These are phyloP conservation scores for Acanthis flammea DNA, from an alignment of 2,797 vertebrate genomes.

Conservation along the genomic window DNA sequence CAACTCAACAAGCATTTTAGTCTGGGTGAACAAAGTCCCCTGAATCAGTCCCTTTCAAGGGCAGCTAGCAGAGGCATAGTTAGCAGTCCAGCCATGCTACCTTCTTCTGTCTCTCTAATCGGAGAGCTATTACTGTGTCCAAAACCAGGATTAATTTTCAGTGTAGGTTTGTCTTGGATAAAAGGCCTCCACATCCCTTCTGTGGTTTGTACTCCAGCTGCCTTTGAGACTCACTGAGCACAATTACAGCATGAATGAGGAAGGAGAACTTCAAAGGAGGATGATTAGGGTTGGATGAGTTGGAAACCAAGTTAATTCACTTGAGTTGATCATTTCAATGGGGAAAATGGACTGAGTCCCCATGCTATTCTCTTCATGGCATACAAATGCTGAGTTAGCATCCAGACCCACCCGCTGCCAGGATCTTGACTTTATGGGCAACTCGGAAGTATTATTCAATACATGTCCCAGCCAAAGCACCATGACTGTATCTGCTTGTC, in stretches of 20 bases:
- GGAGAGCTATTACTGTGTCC: background rate
- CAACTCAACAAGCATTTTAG: background rate
- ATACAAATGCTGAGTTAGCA: constrained; percentile 34
- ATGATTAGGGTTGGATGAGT: background rate
- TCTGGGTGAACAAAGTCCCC: background rate
- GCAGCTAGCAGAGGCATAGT: background rate
- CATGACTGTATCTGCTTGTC: background rate
- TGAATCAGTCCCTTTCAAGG: constrained; percentile 2
- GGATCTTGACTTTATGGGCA: constrained; percentile 13
- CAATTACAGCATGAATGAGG: background rate
- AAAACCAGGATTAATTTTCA: constrained; percentile 13
- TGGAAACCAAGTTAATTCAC: constrained; percentile 28
- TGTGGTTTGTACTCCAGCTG: constrained; percentile 4
- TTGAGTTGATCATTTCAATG: constrained; percentile 14
- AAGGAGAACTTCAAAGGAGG: constrained; percentile 32
- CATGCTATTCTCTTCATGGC: background rate
- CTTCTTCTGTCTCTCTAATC: background rate
- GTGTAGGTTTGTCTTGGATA: background rate
- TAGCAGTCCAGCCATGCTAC: background rate
- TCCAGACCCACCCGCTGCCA: background rate
- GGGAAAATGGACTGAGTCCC: constrained; percentile 2
- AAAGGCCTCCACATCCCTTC: constrained; percentile 21
- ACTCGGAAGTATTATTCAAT: background rate
- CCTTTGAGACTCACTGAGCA: constrained; percentile 16
- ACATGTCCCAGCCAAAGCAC: background rate